Evolutionary conservation across 2,888 invertebrate genomes (phyloP), one percentile per base, ranked within the genome.

Genomic region (Phaedon cochleariae): DNA sequence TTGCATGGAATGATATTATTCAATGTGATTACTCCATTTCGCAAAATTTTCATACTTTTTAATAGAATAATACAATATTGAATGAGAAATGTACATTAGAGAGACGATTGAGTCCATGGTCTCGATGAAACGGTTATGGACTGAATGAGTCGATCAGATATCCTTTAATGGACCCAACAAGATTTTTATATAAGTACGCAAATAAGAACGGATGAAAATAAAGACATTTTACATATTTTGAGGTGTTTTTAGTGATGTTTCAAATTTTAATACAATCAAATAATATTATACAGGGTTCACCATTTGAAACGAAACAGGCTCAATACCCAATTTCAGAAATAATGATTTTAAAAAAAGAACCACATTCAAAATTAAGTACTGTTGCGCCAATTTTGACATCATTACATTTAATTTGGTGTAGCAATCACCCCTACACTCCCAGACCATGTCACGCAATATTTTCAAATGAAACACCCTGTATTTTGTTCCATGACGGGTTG

Each of bases 41-140:
- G 45, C 6, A 4, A 15, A n/a, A 12, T n/a, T 5, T 34, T 34
- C 10, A 10, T 9, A 10, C 34, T 9, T 34, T 9, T 34, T 34
- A 6, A 34, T 45, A 15, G 45, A 7, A 15, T 45, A 17, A 45
- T 34, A 9, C 7, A 34, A 34, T 34, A 34, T 10, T 34, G 34
- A 34, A 34, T 34, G 10, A 10, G 10, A 45, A 45, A 45, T 45
- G 45, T n/a, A 45, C 12, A 12, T 15, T 45, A 45, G 45, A 45
- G 45, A n/a, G 45, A 45, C 45, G 17, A 45, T 45, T 45, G 45
- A 45, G n/a, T 45, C 45, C 45, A 45, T 45, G 45, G 45, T 45
- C 45, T 45, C 45, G 17, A 12, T 45, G 45, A 12, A 45, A 45
- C 45, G 9, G 45, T 9, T 45, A 45, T 45, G 45, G 45, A 45